Evolutionary conservation across 1,140 invertebrate species (phyloP).

Genomic region (Sweltsa coloradensis): DNA sequence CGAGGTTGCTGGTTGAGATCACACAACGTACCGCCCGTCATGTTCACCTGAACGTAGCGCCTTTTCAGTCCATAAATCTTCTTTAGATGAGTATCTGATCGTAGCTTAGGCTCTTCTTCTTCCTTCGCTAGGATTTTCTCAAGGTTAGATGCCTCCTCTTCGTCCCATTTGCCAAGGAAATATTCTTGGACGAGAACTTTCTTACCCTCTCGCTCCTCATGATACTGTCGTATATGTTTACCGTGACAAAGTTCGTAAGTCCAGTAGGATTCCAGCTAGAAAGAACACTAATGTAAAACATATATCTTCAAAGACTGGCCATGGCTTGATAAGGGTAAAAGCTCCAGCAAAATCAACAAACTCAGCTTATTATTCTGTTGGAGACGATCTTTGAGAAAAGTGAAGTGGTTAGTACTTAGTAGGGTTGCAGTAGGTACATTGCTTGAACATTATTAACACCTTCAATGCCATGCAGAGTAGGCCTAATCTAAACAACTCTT

Average conservation of each 20-base stretch:
- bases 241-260: constrained; percentile 96
- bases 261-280: constrained; percentile 86
- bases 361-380: too few relatives aligned
- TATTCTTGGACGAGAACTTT: constrained; percentile 71
- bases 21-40: constrained; percentile 72
- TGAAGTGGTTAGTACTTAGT: too few relatives aligned
- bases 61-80: constrained; percentile 78
- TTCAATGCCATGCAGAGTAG: too few relatives aligned
- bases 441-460: too few relatives aligned
- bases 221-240: constrained; percentile 79
- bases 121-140: constrained; percentile 27
- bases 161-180: constrained; percentile 61
- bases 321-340: too few relatives aligned
- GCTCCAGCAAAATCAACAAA: too few relatives aligned
- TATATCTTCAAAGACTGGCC: too few relatives aligned
- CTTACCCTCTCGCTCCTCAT: constrained; percentile 85
- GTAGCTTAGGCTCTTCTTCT: constrained; percentile 35
- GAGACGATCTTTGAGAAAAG: too few relatives aligned
- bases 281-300: too few relatives aligned
- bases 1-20: constrained; percentile 78
- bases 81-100: constrained; percentile 41
- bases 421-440: too few relatives aligned
- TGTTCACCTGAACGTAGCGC: constrained; percentile 70
- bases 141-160: constrained; percentile 33
- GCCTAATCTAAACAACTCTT: too few relatives aligned